Evolutionary conservation across 2,113 vertebrate genomes (phyloP), one percentile per base, ranked within the genome.

Genomic region (Triplophysa rosa): DNA sequence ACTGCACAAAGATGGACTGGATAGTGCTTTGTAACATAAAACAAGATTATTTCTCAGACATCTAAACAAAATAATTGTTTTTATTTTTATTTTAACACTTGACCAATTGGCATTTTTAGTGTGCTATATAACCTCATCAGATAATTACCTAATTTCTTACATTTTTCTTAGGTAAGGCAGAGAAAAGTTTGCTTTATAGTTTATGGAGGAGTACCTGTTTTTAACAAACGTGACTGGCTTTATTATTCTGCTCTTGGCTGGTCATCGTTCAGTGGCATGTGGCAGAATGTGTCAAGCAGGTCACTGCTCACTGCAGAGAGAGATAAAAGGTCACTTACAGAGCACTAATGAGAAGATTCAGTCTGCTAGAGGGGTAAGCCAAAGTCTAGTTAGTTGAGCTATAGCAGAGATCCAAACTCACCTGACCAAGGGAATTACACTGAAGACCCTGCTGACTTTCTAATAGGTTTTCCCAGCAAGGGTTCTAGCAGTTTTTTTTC

Each of bases 311-410:
- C 64, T 24, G 3, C 37, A 62, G 54, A 37, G 33, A 16, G 26
- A 40, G 54, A 78, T 37, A 40, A 63, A 54, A 40, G 69, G 77
- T 61, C 85, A 85, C 63, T 71, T 85, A 84, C 83, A n/a, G 82
- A 82, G 61, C 72, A 54, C 63, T 87, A 89, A 90, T 87, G 87
- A 81, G 83, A 82, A 84, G 80, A 78, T 86, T 84, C 81, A 85
- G 77, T 67, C 67, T 19, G 8, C 73, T 68, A 72, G 64, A 67
- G 54, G 58, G 37, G 16, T 40, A 9, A 66, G 80, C 56, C 74
- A 66, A 24, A 70, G 49, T 26, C 47, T 21, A 80, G 59, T n/a
- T 63, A 77, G 14, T 21, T 13, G 12, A 23, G 49, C 13, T 23
- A 14, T 37, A 12, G 14, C 8, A 11, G 2, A 12, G 59, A 26